Evolutionary conservation across 2,113 vertebrate genomes (phyloP).

Genomic region (Gymnarchus niloticus): DNA sequence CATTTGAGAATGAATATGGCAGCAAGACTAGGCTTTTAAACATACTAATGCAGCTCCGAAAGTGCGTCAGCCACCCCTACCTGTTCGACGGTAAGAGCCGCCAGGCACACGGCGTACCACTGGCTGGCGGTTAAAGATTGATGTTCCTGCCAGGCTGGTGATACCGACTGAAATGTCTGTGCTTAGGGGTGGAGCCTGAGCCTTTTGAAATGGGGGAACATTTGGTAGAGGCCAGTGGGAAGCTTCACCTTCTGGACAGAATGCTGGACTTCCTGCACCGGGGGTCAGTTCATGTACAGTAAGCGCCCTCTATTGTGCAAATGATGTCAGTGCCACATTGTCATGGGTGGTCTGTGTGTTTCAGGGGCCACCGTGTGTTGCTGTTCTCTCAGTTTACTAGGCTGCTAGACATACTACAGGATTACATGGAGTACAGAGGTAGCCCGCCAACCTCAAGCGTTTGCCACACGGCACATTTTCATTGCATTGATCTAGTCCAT

Average conservation of each 20-base stretch:
- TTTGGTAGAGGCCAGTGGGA: constrained; percentile 86
- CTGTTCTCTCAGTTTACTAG: constrained; percentile 93
- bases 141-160: not conserved
- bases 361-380: constrained; percentile 76
- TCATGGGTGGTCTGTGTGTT: not conserved
- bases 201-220: constrained; percentile 90
- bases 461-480: not conserved
- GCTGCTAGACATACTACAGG: constrained; percentile 87
- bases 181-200: constrained; percentile 83
- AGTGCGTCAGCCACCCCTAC: constrained; percentile 87
- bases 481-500: not conserved
- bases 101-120: not conserved
- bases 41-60: constrained; percentile 80
- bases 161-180: not conserved
- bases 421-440: constrained; percentile 90
- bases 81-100: constrained; percentile 76
- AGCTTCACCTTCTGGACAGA: constrained; percentile 78
- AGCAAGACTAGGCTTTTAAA: constrained; percentile 77
- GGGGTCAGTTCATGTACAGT: constrained; percentile 50
- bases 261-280: constrained; percentile 70
- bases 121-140: not conserved
- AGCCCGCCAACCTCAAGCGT: not conserved
- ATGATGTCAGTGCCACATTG: not conserved
- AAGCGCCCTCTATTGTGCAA: not conserved
- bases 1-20: constrained; percentile 69